These are phyloP conservation scores for Poecilus cupreus DNA, from an alignment of 2,888 invertebrate species.

Conservation along the genomic window DNA sequence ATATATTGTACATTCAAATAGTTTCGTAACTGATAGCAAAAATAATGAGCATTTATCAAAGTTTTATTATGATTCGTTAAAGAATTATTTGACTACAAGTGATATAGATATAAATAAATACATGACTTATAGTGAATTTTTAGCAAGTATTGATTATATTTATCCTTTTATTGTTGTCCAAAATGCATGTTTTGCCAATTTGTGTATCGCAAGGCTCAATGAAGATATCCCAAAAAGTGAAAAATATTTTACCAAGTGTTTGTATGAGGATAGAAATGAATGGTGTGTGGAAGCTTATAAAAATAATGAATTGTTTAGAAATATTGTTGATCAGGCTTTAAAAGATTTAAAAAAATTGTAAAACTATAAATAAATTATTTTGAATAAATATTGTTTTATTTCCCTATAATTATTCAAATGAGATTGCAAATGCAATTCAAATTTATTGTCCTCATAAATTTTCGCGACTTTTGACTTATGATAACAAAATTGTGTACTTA, in stretches of 20 bases:
- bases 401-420: not conserved
- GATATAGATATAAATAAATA: conserved; percentile 49
- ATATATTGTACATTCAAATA: conserved; percentile 63
- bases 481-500: not conserved
- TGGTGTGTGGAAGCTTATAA: conserved; percentile 30
- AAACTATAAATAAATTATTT: not conserved
- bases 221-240: not conserved
- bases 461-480: not conserved
- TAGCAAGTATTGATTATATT: conserved; percentile 37
- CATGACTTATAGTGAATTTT: conserved; percentile 41
- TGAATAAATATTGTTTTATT: not conserved
- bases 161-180: conserved; percentile 17
- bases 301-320: conserved; percentile 29
- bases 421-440: no score
- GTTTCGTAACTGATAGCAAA: not conserved
- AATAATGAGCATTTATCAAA: conserved; percentile 60
- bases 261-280: conserved; percentile 31
- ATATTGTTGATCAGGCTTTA: conserved; percentile 16
- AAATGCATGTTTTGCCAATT: conserved; percentile 22
- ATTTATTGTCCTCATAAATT: no score
- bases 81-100: conserved; percentile 32
- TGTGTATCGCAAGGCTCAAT: conserved; percentile 1
- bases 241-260: conserved; percentile 4
- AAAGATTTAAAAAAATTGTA: conserved; percentile 27
- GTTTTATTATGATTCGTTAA: conserved; percentile 60